phyloP scores from a whole-genome alignment of 2,113 vertebrate species.

The Nothobranchius kuhntae region DNA sequence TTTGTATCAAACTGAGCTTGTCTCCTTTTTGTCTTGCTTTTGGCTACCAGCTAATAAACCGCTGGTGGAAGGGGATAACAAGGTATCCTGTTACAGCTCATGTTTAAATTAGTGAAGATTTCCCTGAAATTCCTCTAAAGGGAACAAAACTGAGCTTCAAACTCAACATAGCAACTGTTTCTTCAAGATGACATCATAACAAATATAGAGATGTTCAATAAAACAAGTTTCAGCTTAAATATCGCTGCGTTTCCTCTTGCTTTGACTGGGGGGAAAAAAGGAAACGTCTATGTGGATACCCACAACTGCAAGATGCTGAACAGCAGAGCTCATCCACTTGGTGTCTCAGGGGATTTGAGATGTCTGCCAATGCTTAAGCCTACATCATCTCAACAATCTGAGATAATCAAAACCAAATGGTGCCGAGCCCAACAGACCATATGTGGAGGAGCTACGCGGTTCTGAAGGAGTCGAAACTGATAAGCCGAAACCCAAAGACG shows the following conservation, averaged over 20 bases:
- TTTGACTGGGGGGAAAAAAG: neutral
- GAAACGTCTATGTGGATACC: neutral
- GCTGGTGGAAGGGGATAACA: slow-evolving; percentile 26
- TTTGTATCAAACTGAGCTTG: slow-evolving; percentile 39
- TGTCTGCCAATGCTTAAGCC: slow-evolving; percentile 55
- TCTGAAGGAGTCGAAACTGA: slow-evolving; percentile 46
- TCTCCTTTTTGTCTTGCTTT: slow-evolving; percentile 24
- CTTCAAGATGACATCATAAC: slow-evolving; percentile 21
- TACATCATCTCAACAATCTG: slow-evolving; percentile 72
- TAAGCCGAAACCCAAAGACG: slow-evolving; percentile 41
- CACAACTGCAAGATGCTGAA: slow-evolving; percentile 42
- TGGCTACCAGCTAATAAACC: slow-evolving; percentile 40
- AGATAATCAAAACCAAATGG: slow-evolving; percentile 73
- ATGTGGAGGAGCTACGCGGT: slow-evolving; percentile 42
- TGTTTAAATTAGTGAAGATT: neutral
- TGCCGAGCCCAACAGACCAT: slow-evolving; percentile 56
- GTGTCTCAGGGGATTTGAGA: slow-evolving; percentile 41
- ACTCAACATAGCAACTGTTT: neutral
- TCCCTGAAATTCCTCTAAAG: slow-evolving; percentile 10
- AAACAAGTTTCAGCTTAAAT: slow-evolving; percentile 7
- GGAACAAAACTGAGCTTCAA: too few species aligned
- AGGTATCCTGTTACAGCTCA: slow-evolving; percentile 22
- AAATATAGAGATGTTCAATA: neutral
- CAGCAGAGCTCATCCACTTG: slow-evolving; percentile 29
- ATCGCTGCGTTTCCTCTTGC: slow-evolving; percentile 20